Evolutionary conservation across 2,113 vertebrate genomes (phyloP).

Genomic region (Calidris pugnax): DNA sequence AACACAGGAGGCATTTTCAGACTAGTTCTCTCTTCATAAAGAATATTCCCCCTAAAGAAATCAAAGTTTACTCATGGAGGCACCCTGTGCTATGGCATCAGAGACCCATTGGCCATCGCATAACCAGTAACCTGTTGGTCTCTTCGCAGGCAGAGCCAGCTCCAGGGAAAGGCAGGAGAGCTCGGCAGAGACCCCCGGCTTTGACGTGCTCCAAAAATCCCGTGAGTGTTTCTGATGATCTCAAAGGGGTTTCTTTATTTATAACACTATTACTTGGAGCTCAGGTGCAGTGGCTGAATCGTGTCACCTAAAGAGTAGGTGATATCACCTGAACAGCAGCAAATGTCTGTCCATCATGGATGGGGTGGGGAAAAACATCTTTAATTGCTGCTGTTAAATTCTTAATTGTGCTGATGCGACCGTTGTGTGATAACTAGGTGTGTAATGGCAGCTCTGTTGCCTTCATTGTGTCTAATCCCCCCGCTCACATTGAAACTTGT

Average conservation of each 20-base stretch:
- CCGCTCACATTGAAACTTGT: fast-evolving
- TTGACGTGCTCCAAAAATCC: not conserved
- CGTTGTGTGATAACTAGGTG: fast-evolving
- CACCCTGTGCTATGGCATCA: no score
- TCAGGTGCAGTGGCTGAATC: not conserved
- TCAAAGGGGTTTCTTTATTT: not conserved
- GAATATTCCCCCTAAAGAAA: not conserved
- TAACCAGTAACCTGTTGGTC: not conserved
- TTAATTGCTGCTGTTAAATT: not conserved
- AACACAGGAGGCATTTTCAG: not conserved
- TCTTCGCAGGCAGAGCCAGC: not conserved
- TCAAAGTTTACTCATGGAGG: not conserved
- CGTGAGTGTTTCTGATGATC: not conserved
- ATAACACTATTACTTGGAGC: not conserved
- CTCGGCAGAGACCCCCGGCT: fast-evolving
- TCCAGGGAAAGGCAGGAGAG: not conserved
- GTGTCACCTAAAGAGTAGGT: not conserved
- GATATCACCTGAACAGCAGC: not conserved
- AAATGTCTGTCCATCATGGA: not conserved
- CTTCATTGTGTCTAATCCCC: not conserved
- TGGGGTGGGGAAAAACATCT: not conserved
- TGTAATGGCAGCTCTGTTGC: not conserved
- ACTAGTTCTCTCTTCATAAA: not conserved
- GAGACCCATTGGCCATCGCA: not conserved
- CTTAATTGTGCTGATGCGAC: not conserved